phyloP scores from a whole-genome alignment of 2,888 invertebrate genomes.

The Imbricaverruca yamaguchii region DNA sequence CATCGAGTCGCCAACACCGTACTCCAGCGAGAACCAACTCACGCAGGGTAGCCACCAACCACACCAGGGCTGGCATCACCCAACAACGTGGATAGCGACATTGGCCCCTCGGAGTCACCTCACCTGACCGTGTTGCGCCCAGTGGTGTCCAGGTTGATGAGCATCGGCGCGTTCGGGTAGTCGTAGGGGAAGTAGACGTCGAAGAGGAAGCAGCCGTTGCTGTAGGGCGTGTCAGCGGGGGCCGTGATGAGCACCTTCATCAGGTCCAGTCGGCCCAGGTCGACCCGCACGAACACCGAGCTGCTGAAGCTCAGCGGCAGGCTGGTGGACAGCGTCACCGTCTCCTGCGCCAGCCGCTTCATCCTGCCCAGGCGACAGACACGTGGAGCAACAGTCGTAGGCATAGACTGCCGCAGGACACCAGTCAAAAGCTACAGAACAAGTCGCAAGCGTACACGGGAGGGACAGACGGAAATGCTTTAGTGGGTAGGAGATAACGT shows the following conservation, averaged over 20 bases:
- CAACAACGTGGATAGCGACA: too few relatives aligned
- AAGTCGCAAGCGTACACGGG: too few relatives aligned
- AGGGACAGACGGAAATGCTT: too few relatives aligned
- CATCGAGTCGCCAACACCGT: too few relatives aligned
- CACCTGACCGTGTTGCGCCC: constrained; percentile 77
- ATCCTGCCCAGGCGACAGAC: constrained; percentile 28
- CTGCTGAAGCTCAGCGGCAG: constrained; percentile 87
- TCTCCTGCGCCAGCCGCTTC: constrained; percentile 79
- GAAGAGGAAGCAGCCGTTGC: constrained; percentile 83
- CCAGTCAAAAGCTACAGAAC: too few relatives aligned
- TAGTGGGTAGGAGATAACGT: too few relatives aligned
- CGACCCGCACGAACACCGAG: constrained; percentile 90
- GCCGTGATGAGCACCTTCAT: constrained; percentile 94
- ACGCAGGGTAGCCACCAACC: neutral
- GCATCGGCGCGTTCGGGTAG: constrained; percentile 70
- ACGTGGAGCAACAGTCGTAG: too few relatives aligned
- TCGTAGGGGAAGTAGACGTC: constrained; percentile 77
- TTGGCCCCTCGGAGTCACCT: neutral
- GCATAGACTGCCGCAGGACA: too few relatives aligned
- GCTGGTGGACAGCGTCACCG: constrained; percentile 84
- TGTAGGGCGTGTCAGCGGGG: constrained; percentile 84
- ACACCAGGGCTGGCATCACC: too few relatives aligned
- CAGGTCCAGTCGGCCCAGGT: constrained; percentile 84
- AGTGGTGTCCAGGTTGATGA: constrained; percentile 83
- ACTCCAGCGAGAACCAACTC: neutral